Evolutionary conservation across 2,113 vertebrate genomes (phyloP).

Genomic region (Rattus rattus): DNA sequence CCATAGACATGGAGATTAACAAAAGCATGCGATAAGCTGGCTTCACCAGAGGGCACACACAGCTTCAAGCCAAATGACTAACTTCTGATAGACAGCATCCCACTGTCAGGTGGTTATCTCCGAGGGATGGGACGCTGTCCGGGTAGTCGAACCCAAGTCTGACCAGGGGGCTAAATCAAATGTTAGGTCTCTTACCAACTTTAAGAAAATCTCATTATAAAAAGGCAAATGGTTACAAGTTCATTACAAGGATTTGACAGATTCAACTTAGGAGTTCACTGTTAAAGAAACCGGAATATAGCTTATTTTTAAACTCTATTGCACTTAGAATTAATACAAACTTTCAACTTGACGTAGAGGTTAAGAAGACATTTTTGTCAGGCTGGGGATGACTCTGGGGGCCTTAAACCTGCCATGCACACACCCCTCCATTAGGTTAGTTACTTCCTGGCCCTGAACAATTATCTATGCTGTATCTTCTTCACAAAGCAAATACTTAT

Average conservation of each 20-base stretch:
- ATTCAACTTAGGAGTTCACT: neutral
- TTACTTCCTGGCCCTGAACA: neutral
- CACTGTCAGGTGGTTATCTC: neutral
- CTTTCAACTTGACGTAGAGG: constrained; percentile 28
- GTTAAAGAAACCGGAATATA: neutral
- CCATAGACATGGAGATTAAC: neutral
- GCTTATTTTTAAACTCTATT: constrained; percentile 26
- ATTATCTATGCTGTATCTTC: neutral
- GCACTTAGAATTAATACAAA: neutral
- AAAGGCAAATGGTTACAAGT: neutral
- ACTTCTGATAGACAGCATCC: neutral
- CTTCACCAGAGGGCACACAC: neutral
- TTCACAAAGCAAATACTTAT: constrained; percentile 25
- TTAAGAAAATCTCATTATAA: constrained; percentile 36
- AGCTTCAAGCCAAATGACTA: neutral
- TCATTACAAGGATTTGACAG: neutral
- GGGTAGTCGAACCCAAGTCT: neutral
- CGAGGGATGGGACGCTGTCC: neutral
- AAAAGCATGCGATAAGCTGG: neutral
- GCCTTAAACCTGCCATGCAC: neutral
- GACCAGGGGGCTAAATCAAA: neutral
- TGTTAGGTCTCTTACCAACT: neutral
- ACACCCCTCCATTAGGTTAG: neutral
- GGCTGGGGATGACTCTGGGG: neutral
- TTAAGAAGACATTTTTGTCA: neutral